phyloP scores from a whole-genome alignment of 92 coral and sea anemone genomes.

The Desmophyllum pertusum region DNA sequence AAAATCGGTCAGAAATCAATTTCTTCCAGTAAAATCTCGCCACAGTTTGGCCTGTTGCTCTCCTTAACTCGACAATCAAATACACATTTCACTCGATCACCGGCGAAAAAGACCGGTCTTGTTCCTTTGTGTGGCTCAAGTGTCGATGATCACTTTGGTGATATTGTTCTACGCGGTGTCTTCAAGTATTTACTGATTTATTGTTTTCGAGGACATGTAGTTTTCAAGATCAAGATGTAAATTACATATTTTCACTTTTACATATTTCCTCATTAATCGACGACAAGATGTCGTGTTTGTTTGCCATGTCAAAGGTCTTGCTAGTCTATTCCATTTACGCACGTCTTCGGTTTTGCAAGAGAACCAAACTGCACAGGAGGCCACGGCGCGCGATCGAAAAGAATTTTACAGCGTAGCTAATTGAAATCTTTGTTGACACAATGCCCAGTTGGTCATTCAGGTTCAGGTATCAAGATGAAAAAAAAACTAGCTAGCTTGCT shows the following conservation, averaged over 20 bases:
- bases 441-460: not conserved
- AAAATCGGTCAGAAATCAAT: slow-evolving; percentile 8
- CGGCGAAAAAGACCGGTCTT: slow-evolving; percentile 13
- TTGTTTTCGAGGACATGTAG: slow-evolving; percentile 40
- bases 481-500: not conserved
- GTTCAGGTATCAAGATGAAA: not conserved
- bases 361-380: slow-evolving; percentile 1
- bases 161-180: slow-evolving; percentile 28
- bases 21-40: slow-evolving; percentile 25
- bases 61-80: not conserved
- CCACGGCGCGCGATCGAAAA: not conserved
- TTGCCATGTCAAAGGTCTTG: slow-evolving; percentile 34
- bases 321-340: not conserved
- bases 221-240: slow-evolving; percentile 34
- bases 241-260: slow-evolving; percentile 29
- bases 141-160: slow-evolving; percentile 25
- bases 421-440: slow-evolving; percentile 10
- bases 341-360: not conserved
- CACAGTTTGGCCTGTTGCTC: not conserved
- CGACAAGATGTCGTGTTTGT: slow-evolving; percentile 30
- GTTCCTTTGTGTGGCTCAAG: slow-evolving; percentile 19
- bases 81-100: slow-evolving; percentile 4
- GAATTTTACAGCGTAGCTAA: not conserved
- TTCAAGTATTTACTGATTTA: slow-evolving; percentile 33
- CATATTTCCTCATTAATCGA: slow-evolving; percentile 28